Evolutionary conservation across 23 tunicate species (phyloP), one percentile per base, ranked within the genome.

Genomic region (Clavelina lepadiformis): DNA sequence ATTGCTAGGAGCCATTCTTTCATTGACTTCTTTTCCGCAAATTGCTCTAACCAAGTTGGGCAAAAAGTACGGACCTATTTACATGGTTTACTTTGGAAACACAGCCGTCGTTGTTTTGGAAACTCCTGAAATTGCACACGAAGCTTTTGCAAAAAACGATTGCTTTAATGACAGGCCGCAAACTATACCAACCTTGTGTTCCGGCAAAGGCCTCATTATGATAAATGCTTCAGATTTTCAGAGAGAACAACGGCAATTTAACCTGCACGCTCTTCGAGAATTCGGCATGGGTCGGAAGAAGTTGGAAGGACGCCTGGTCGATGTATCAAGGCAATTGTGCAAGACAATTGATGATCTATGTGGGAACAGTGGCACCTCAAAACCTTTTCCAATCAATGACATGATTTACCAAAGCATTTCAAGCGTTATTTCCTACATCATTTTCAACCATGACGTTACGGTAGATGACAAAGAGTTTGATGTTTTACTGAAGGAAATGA

Each of bases 261-360:
- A 64, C 5, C 51, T 64, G 20, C 19, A 33, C 51, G 54, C 81
- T 1, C 35, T 75, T 33, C 63, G 51, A 35, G 72, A 63, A 33
- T 64, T 75, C 23, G 81, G 81, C 33, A 75, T 75, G 81, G 83
- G 83, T n/a, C 35, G 58, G 37, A 29, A 55, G 0, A 67, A 75
- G 36, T 29, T 77, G 13, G n/a, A 56, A 64, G n/a, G n/a, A n/a
- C n/a, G n/a, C n/a, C n/a, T n/a, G n/a, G n/a, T n/a, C n/a, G n/a
- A n/a, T n/a, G n/a, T n/a, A n/a, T n/a, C 74, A 5, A 23, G 27
- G 30, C 72, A 76, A 5, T 35, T 76, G 19, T 76, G 82, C 37
- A 72, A 76, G 7, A 24, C 24, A 18, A 29, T 76, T 0, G 64
- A 76, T 37, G 21, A 23, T 19, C 15, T 46, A 11, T 35, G 54